Evolutionary conservation across 2,888 invertebrate species (phyloP), one percentile per base, ranked within the genome.

Genomic region (Timema podura): DNA sequence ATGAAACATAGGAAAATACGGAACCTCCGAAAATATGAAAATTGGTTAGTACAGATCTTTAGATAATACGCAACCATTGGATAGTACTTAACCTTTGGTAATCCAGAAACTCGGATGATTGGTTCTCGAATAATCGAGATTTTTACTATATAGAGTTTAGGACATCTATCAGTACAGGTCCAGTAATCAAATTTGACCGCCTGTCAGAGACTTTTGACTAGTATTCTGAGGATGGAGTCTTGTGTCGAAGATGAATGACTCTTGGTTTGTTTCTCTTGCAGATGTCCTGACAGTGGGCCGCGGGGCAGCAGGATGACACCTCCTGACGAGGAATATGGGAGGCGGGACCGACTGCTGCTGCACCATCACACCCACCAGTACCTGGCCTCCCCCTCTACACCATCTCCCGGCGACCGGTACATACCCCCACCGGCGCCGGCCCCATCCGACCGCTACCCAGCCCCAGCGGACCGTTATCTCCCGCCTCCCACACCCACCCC

Each of bases 221-320:
- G 30, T 30, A 30, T 30, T 30, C 30, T 30, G 30, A 30, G 30
- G 11, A 51, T 51, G 51, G 51, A 51, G n/a, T 51, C 13, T 51
- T 13, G n/a, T 51, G n/a, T 13, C 11, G 11, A 51, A 13, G 51
- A 13, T 51, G n/a, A 13, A 11, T 51, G 11, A 51, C n/a, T 1
- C 16, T 0, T 15, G 10, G 44, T 13, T 65, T n/a, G 6, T 49
- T 51, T 3, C 10, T 69, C 48, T 84, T 83, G 0, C 82, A 87
- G 87, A 87, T 87, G 87, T 87, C 86, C 85, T 87, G 87, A 87
- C 86, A 85, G 83, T 82, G 86, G 86, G 85, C 84, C 84, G 82
- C 82, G 86, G 85, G 84, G 85, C 85, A 83, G 84, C 86, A 85
- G 85, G 83, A 86, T 86, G 85, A 85, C 85, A 83, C 81, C 75